phyloP scores from a whole-genome alignment of 2,113 vertebrate genomes.

The Fulmarus glacialis region DNA sequence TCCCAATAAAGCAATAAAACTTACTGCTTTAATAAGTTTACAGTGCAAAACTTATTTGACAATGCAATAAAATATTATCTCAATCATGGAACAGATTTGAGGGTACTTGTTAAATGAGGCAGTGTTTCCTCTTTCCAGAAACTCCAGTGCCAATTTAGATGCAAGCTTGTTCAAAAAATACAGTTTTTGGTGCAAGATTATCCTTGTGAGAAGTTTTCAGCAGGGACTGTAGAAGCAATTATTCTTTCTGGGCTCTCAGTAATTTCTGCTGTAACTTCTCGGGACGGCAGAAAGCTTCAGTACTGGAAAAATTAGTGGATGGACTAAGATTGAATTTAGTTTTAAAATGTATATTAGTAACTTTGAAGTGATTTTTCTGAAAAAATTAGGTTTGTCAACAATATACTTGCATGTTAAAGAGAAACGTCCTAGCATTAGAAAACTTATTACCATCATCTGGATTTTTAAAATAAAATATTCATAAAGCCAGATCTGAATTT shows the following conservation, averaged over 20 bases:
- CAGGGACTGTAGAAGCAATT: neutral
- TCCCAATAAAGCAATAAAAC: conserved; percentile 36
- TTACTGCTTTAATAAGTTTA: conserved; percentile 12
- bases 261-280: conserved; percentile 8
- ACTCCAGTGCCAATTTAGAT: neutral
- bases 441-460: conserved; percentile 3
- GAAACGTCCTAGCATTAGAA: neutral
- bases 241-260: neutral
- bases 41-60: neutral
- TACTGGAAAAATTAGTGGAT: neutral
- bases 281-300: neutral
- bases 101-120: neutral
- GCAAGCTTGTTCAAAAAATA: neutral
- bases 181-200: neutral
- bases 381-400: conserved; percentile 37
- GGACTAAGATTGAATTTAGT: neutral
- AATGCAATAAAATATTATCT: conserved; percentile 8
- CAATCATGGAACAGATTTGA: neutral
- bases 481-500: conserved; percentile 53
- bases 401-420: neutral
- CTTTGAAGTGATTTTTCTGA: neutral
- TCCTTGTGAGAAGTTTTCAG: neutral
- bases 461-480: conserved; percentile 49
- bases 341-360: neutral
- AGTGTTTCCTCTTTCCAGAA: neutral